Evolutionary conservation across 2,113 vertebrate species (phyloP).

Genomic region (Syngnathus typhle): DNA sequence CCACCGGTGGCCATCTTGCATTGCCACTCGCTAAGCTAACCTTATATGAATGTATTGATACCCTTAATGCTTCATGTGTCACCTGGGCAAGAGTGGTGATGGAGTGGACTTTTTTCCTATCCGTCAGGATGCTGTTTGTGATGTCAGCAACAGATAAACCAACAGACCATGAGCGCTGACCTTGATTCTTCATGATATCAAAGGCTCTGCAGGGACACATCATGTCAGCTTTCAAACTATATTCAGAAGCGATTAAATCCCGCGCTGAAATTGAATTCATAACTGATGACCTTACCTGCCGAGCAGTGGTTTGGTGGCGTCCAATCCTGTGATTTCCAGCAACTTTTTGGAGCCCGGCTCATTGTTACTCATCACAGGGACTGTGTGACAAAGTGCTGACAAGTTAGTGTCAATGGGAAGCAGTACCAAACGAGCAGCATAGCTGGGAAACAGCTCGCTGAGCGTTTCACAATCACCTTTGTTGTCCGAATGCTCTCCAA

Average conservation of each 20-base stretch:
- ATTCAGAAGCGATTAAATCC: background rate
- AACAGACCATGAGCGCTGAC: constrained; percentile 90
- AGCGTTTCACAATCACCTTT: constrained; percentile 74
- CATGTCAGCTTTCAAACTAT: background rate
- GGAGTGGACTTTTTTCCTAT: constrained; percentile 83
- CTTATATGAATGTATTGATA: no score
- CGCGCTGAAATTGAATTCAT: background rate
- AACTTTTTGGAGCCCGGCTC: constrained; percentile 32
- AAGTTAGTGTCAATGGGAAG: background rate
- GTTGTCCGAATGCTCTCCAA: constrained; percentile 88
- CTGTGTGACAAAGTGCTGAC: constrained; percentile 60
- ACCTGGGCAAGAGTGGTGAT: constrained; percentile 89
- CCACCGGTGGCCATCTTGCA: no score
- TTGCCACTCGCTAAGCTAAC: no score
- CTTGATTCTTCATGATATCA: constrained; percentile 81
- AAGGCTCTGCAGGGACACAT: constrained; percentile 72
- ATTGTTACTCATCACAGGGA: constrained; percentile 73
- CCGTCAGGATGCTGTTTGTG: constrained; percentile 79
- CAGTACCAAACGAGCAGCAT: background rate
- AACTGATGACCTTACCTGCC: constrained; percentile 71
- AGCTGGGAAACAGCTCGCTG: background rate
- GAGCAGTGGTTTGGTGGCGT: constrained; percentile 73
- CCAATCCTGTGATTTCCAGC: constrained; percentile 55
- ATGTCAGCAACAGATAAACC: constrained; percentile 89
- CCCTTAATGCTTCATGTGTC: background rate